Conservation (phyloP, 2,797 vertebrate species). For the Stomatorhinus walkeri region DNA sequence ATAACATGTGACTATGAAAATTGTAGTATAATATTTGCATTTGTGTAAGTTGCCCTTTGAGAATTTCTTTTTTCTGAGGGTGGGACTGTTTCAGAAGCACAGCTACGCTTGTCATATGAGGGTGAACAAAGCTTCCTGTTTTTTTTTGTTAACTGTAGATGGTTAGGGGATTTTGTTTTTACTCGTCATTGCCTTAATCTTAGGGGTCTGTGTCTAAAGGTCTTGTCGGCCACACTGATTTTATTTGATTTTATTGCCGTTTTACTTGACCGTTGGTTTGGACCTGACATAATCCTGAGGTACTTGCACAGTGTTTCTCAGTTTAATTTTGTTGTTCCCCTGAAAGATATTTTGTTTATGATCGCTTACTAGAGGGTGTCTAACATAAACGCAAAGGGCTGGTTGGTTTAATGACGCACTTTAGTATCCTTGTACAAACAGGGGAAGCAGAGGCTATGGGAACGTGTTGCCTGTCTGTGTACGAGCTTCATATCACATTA, state of each 20-base stretch:
- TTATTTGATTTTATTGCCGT: background rate
- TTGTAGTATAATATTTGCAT: constrained; percentile 16
- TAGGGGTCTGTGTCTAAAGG: background rate
- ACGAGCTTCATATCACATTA: background rate
- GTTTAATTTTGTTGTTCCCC: background rate
- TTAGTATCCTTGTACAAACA: background rate
- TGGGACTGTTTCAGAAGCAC: background rate
- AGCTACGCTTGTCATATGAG: background rate
- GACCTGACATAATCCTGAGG: background rate
- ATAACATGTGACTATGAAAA: constrained; percentile 15
- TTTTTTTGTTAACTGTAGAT: constrained; percentile 6
- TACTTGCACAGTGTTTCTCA: background rate
- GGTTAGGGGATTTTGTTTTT: background rate
- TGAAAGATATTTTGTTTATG: background rate
- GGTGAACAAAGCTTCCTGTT: background rate
- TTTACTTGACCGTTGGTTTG: background rate
- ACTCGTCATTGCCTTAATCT: background rate
- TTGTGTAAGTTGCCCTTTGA: constrained; percentile 12
- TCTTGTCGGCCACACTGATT: background rate
- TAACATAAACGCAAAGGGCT: background rate
- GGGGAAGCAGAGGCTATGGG: background rate
- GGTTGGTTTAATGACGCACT: background rate
- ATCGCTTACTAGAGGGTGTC: background rate
- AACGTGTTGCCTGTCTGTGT: background rate
- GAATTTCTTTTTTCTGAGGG: background rate